These are phyloP conservation scores for Hydropotes inermis DNA, from an alignment of 2,113 vertebrate species.

Conservation along the genomic window DNA sequence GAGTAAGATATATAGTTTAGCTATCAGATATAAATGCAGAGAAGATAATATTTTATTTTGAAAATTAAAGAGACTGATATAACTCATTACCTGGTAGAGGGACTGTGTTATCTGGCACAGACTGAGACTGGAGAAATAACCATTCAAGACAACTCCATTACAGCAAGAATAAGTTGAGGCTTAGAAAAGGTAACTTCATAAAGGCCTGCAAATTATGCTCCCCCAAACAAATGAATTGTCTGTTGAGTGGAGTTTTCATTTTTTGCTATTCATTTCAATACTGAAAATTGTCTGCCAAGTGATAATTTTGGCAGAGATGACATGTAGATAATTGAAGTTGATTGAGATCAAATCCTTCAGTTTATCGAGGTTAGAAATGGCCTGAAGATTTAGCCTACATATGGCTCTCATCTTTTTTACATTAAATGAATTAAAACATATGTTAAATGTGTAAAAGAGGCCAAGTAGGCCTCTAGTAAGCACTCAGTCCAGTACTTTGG, in stretches of 20 bases:
- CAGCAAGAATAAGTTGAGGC: not conserved
- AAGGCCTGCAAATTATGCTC: not conserved
- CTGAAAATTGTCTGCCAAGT: not conserved
- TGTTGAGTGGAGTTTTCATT: not conserved
- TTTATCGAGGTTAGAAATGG: not conserved
- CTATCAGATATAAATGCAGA: not conserved
- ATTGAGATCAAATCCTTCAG: not conserved
- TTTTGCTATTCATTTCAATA: not conserved
- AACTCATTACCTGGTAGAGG: not conserved
- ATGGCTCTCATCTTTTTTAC: not conserved
- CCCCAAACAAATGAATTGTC: not conserved
- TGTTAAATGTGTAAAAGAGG: not conserved
- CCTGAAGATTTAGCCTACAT: not conserved
- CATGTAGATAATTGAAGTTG: not conserved
- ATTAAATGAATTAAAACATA: not conserved
- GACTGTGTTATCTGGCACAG: not conserved
- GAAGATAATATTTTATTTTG: constrained; percentile 9
- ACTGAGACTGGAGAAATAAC: not conserved
- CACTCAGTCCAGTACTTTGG: not conserved
- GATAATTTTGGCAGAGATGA: not conserved
- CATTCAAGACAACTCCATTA: not conserved
- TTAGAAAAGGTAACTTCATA: not conserved
- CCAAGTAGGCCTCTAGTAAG: not conserved
- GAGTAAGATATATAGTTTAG: not conserved
- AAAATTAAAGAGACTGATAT: not conserved